Conservation (phyloP, 2,113 vertebrate genomes). For the Perca flavescens region DNA sequence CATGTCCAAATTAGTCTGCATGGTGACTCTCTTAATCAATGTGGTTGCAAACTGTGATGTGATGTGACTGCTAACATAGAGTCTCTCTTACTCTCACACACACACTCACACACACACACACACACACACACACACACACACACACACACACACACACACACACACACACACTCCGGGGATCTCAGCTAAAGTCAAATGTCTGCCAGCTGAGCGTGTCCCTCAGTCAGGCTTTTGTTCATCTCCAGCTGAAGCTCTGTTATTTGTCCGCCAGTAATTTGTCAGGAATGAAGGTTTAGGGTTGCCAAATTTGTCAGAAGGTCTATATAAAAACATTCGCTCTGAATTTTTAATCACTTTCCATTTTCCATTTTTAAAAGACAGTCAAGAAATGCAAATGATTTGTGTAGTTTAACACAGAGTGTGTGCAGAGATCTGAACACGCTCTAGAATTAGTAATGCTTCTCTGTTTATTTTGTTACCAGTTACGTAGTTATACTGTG, state of each 20-base stretch:
- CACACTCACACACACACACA: conserved; percentile 22
- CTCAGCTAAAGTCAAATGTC: conserved; percentile 73
- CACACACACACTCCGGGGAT: conserved; percentile 40
- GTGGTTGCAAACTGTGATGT: conserved; percentile 79
- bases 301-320: conserved; percentile 41
- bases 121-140: conserved; percentile 11
- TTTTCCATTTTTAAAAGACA: conserved; percentile 8
- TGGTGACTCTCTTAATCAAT: conserved; percentile 77
- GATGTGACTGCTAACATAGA: conserved; percentile 81
- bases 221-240: conserved; percentile 78
- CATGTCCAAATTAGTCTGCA: conserved; percentile 75
- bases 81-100: conserved; percentile 45
- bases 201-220: conserved; percentile 78
- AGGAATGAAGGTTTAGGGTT: conserved; percentile 47
- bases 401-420: background rate
- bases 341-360: background rate
- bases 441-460: background rate
- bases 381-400: conserved; percentile 7
- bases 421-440: background rate
- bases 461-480: background rate
- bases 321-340: conserved; percentile 10
- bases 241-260: conserved; percentile 77
- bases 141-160: conserved; percentile 19
- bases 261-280: conserved; percentile 70
- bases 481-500: background rate